Evolutionary conservation across 2,113 vertebrate species (phyloP).

Genomic region (Macrotus californicus): DNA sequence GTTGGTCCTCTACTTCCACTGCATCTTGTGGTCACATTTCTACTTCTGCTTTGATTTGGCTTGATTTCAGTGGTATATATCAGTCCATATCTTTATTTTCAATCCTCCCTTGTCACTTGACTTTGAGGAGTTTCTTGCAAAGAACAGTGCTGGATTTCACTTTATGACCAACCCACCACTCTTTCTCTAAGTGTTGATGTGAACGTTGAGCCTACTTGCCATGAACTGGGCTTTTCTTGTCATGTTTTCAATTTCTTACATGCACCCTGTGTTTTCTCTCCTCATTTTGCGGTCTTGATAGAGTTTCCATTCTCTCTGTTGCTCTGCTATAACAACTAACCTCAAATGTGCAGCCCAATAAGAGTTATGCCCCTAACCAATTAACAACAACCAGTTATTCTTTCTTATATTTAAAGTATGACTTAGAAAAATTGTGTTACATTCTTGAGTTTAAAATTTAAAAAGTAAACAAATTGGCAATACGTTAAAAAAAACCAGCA

Average conservation of each 20-base stretch:
- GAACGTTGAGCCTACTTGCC: fast-evolving
- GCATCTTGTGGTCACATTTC: neutral
- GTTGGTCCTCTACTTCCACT: fast-evolving
- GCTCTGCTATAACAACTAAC: fast-evolving
- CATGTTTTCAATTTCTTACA: fast-evolving
- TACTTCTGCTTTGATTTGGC: neutral
- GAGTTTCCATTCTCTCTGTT: fast-evolving
- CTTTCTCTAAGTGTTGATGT: too few relatives aligned
- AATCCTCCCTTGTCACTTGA: neutral
- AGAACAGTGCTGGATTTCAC: neutral
- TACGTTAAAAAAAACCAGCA: neutral
- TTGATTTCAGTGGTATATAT: fast-evolving
- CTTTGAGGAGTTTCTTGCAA: neutral
- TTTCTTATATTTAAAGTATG: neutral
- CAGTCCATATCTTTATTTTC: neutral
- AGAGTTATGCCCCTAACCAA: too few relatives aligned
- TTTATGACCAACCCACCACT: too few relatives aligned
- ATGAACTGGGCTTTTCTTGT: fast-evolving
- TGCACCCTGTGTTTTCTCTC: neutral
- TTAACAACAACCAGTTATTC: neutral
- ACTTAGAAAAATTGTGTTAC: neutral
- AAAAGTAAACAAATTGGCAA: neutral
- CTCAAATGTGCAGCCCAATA: neutral
- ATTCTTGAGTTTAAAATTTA: neutral
- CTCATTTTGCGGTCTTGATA: fast-evolving